These are phyloP conservation scores for Nudaria mundana DNA, from an alignment of 2,888 invertebrate genomes.

Conservation along the genomic window DNA sequence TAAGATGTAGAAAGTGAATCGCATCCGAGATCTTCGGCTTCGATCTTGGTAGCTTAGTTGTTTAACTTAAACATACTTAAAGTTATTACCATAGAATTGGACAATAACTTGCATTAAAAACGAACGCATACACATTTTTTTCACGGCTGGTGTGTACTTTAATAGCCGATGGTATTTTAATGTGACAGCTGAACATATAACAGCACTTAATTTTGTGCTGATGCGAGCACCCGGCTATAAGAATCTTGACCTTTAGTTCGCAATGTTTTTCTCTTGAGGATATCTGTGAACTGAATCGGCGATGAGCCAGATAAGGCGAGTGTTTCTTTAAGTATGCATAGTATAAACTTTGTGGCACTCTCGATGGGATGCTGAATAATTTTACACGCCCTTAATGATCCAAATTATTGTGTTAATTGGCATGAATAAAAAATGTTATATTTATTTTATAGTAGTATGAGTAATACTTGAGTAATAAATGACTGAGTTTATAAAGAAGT, in stretches of 20 bases:
- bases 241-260: conserved; percentile 56
- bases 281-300: conserved; percentile 72
- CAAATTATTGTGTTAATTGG: too few species aligned
- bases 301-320: conserved; percentile 75
- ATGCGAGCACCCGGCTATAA: conserved; percentile 62
- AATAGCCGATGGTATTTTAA: conserved; percentile 74
- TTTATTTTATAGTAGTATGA: too few species aligned
- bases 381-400: conserved; percentile 77
- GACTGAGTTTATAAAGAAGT: too few species aligned
- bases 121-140: not conserved
- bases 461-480: too few species aligned
- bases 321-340: conserved; percentile 79
- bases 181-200: conserved; percentile 76
- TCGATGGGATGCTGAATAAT: conserved; percentile 76
- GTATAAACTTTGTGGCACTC: conserved; percentile 71
- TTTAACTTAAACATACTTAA: too few species aligned
- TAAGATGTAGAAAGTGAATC: too few species aligned
- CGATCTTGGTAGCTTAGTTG: too few species aligned
- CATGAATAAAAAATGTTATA: too few species aligned
- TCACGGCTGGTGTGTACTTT: not conserved
- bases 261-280: conserved; percentile 63
- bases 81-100: too few species aligned
- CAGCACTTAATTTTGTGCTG: conserved; percentile 79
- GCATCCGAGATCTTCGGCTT: too few species aligned
- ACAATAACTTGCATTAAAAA: too few species aligned